These are phyloP conservation scores for Fissipunctia ypsillon DNA, from an alignment of 2,888 invertebrate species.

Conservation along the genomic window DNA sequence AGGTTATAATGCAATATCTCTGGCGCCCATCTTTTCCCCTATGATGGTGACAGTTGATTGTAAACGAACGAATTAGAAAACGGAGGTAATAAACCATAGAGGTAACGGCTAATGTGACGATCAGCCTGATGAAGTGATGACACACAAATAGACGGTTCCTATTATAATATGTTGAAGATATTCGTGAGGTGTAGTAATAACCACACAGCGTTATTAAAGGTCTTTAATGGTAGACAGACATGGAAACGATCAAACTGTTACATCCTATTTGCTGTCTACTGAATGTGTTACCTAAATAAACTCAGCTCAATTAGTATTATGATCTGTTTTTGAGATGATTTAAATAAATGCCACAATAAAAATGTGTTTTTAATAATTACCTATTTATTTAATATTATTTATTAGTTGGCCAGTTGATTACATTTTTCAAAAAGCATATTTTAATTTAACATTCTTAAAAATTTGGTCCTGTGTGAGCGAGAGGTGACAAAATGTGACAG, in stretches of 20 bases:
- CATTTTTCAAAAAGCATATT: too few species aligned
- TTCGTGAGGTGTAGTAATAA: constrained; percentile 45
- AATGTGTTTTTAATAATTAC: too few species aligned
- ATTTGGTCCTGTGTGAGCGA: too few species aligned
- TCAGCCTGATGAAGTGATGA: constrained; percentile 13
- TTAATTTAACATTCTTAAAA: too few species aligned
- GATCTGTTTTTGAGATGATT: too few species aligned
- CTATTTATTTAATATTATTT: too few species aligned
- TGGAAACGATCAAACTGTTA: constrained; percentile 41
- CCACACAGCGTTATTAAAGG: constrained; percentile 28
- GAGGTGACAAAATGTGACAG: too few species aligned
- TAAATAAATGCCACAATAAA: too few species aligned
- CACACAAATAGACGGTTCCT: constrained; percentile 5
- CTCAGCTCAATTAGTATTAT: too few species aligned
- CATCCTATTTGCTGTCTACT: constrained; percentile 28
- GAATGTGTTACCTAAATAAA: too few species aligned
- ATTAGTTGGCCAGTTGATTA: too few species aligned
- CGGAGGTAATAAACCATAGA: constrained; percentile 8
- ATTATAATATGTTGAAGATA: constrained; percentile 19
- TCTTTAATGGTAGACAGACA: constrained; percentile 34
- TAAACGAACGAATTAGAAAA: constrained; percentile 3
- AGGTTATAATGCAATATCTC: neutral
- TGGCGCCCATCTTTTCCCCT: neutral
- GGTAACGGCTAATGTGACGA: constrained; percentile 16
- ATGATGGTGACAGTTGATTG: neutral